Percentiles rank a stretch among this genome's conserved stretches.
phyloP scores from a whole-genome alignment of 2,113 vertebrate species.

The Apeltes quadracus region DNA sequence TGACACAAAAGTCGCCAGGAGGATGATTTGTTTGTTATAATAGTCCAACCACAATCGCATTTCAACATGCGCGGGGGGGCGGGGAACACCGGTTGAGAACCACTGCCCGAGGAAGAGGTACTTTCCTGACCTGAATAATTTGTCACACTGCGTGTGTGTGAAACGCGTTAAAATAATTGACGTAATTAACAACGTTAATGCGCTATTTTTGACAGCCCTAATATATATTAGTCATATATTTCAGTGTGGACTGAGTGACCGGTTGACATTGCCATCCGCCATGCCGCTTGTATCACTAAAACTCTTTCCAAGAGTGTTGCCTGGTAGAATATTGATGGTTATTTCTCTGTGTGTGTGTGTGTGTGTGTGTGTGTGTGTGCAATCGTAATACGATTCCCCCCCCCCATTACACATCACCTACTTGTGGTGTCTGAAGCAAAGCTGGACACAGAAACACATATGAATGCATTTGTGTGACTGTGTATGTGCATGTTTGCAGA shows the following conservation, averaged over 20 bases:
- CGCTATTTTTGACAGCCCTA: too few relatives aligned
- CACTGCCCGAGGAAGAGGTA: too few relatives aligned
- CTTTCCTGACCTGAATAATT: too few relatives aligned
- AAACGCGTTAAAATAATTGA: too few relatives aligned
- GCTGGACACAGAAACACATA: constrained; percentile 26
- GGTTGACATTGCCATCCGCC: not conserved
- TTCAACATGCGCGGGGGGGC: too few relatives aligned
- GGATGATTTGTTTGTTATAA: too few relatives aligned
- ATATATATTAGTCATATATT: not conserved
- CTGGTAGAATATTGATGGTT: not conserved
- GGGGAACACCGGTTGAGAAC: too few relatives aligned
- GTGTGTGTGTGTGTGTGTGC: not conserved
- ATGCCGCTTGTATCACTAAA: not conserved
- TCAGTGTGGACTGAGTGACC: not conserved
- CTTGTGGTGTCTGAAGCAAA: constrained; percentile 9
- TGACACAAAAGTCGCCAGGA: too few relatives aligned
- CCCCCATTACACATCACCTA: constrained; percentile 10
- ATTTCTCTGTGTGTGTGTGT: not conserved
- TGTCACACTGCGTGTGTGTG: too few relatives aligned
- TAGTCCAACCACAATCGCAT: too few relatives aligned
- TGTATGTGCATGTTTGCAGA: constrained; percentile 36
- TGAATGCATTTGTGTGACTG: constrained; percentile 6
- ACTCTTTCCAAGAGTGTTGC: not conserved
- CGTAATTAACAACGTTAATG: too few relatives aligned
- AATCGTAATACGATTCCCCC: not conserved